Percentiles rank a stretch among this genome's conserved stretches.
Evolutionary conservation across 2,113 vertebrate genomes (phyloP).

Genomic region (Oreochromis tanganicae): DNA sequence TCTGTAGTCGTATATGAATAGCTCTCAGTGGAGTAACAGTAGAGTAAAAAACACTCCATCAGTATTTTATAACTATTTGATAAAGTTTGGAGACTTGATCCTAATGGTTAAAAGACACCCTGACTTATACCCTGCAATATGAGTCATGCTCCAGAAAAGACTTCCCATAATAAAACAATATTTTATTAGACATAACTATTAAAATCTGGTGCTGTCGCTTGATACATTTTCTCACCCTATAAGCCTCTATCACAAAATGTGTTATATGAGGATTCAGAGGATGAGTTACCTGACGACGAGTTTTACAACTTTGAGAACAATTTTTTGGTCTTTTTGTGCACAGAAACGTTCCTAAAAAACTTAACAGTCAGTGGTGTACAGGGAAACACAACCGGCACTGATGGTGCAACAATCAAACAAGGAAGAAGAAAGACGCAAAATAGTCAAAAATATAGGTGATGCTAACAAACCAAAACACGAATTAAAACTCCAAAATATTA

Average conservation of each 20-base stretch:
- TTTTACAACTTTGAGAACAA: not conserved
- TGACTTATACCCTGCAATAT: not conserved
- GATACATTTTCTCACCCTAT: not conserved
- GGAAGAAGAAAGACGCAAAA: not conserved
- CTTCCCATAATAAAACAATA: not conserved
- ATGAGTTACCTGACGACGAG: not conserved
- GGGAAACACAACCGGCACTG: not conserved
- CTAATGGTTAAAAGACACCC: not conserved
- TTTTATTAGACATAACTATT: not conserved
- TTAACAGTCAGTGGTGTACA: not conserved
- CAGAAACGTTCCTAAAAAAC: not conserved
- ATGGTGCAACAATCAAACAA: not conserved
- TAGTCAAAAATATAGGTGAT: not conserved
- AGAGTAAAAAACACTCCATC: not conserved
- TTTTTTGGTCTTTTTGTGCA: not conserved
- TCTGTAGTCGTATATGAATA: not conserved
- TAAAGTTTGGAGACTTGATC: not conserved
- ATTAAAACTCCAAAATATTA: not conserved
- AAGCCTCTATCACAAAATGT: not conserved
- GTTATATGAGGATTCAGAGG: not conserved
- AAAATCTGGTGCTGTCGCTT: not conserved
- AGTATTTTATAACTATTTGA: not conserved
- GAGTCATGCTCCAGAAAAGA: not conserved
- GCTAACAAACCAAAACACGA: not conserved
- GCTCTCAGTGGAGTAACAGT: not conserved